Percentiles rank a stretch among this genome's conserved stretches.
phyloP scores from a whole-genome alignment of 2,888 invertebrate species.

The Sicus ferrugineus region DNA sequence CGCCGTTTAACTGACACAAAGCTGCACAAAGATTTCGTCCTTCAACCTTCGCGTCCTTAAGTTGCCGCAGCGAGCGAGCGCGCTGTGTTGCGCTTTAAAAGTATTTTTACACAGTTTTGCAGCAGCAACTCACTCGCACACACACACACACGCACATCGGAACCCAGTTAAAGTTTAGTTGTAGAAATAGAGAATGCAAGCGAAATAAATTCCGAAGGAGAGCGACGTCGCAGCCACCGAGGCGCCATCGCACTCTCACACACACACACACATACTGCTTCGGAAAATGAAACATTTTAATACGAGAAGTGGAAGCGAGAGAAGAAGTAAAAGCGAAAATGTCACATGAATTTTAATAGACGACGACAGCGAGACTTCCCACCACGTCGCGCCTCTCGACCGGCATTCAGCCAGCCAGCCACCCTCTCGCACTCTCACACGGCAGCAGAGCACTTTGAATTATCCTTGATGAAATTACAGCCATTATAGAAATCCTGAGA shows the following conservation, averaged over 20 bases:
- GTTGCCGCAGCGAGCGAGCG: slow-evolving; percentile 10
- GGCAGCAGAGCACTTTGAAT: slow-evolving; percentile 5
- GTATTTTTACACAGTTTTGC: not conserved
- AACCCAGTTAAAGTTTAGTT: not conserved
- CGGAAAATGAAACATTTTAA: slow-evolving; percentile 10
- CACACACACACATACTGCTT: slow-evolving; percentile 14
- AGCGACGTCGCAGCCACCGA: not conserved
- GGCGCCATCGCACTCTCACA: slow-evolving; percentile 9
- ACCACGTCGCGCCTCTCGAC: not conserved
- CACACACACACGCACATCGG: slow-evolving; percentile 2
- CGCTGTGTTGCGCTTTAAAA: slow-evolving; percentile 23
- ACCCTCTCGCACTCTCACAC: not conserved
- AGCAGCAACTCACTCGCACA: slow-evolving; percentile 12
- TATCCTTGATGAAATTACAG: slow-evolving; percentile 31
- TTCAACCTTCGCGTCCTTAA: slow-evolving; percentile 19
- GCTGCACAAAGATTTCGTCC: slow-evolving; percentile 21
- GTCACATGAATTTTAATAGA: slow-evolving; percentile 27
- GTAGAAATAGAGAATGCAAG: not conserved
- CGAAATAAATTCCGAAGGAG: not conserved
- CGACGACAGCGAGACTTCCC: not conserved
- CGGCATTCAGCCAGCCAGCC: not conserved
- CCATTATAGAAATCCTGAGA: slow-evolving; percentile 10
- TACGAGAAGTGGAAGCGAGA: not conserved
- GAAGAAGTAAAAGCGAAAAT: not conserved
- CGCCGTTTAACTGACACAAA: not conserved